Conservation (phyloP, 2,113 vertebrate genomes). For the Carettochelys insculpta region DNA sequence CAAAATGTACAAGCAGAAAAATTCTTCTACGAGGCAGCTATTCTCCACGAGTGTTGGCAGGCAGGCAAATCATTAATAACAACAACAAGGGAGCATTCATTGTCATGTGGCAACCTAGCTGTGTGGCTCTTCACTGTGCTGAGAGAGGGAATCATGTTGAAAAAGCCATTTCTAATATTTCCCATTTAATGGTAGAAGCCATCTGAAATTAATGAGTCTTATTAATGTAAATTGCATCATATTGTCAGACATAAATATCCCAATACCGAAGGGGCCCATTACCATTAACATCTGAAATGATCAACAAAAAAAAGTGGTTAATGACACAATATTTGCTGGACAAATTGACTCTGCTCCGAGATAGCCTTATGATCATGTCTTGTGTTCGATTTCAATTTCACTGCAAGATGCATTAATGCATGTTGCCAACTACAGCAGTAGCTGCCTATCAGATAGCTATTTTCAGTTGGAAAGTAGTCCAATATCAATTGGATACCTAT, state of each 20-base stretch:
- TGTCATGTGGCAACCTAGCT: not conserved
- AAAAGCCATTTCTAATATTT: constrained; percentile 59
- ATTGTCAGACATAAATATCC: constrained; percentile 73
- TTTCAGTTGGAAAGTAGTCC: constrained; percentile 55
- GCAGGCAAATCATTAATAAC: constrained; percentile 55
- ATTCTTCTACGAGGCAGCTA: constrained; percentile 1
- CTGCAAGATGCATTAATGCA: constrained; percentile 65
- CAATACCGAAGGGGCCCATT: constrained; percentile 68
- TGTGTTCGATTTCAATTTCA: constrained; percentile 70
- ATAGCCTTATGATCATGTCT: constrained; percentile 44
- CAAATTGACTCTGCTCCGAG: constrained; percentile 70
- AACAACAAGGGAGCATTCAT: constrained; percentile 62
- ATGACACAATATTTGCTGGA: constrained; percentile 64
- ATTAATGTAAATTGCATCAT: constrained; percentile 72
- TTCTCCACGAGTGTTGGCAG: constrained; percentile 11
- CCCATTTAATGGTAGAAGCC: constrained; percentile 54
- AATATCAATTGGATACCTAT: no score
- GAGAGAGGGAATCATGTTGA: constrained; percentile 16
- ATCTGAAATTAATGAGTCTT: constrained; percentile 75
- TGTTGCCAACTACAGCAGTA: constrained; percentile 72
- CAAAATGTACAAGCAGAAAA: not conserved
- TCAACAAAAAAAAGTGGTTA: constrained; percentile 72
- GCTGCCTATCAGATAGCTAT: constrained; percentile 62
- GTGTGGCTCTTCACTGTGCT: not conserved
- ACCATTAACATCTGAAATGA: constrained; percentile 74